Base-by-base conservation (phyloP, 2,113 vertebrate species). In the Neolamprologus devosi region DNA sequence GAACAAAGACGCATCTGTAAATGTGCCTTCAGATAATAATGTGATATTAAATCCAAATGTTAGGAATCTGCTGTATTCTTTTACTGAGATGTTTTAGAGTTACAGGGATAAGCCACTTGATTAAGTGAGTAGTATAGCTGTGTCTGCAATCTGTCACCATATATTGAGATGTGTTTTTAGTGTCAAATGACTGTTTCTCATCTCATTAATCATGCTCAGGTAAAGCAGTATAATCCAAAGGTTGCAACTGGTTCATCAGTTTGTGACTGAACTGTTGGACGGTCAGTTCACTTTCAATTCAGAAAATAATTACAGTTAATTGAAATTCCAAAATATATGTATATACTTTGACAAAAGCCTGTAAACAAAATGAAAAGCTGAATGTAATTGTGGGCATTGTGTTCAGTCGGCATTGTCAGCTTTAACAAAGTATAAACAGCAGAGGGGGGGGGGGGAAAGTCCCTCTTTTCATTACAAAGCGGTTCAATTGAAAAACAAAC, bases 51-150 rank as follows among this genome's bases (percentile, higher is more conserved):
- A 85, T 81, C 47, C 54, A 54, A 47, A 81, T 33, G 70, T 81
- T 1, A 23, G 33, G 83, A 21, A 21, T 57, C 28, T 81, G 3
- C 79, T n/a, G n/a, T 85, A 23, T 21, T 73, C 70, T 73, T 63
- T 55, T 83, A 33, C 51, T 85, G 26, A 78, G 23, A 47, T 49
- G 45, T 49, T 78, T 49, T 54, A 55, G 33, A 68, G 7, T 84
- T 13, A 55, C 86, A 92, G 79, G 81, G 60, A 86, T 65, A 45
- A 91, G 85, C 89, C 93, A 91, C 91, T 92, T 19, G 30, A 73
- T 65, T 37, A 16, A 54, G 37, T 42, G 16, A 55, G 37, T 51
- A 40, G 45, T 68, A 14, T 13, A 26, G 28, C 33, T 8, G 5
- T 65, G 33, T 54, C 40, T 87, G 42, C 60, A 21, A 13, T 90